Evolutionary conservation across 2,797 vertebrate species (phyloP).

Genomic region (Amblyraja radiata): DNA sequence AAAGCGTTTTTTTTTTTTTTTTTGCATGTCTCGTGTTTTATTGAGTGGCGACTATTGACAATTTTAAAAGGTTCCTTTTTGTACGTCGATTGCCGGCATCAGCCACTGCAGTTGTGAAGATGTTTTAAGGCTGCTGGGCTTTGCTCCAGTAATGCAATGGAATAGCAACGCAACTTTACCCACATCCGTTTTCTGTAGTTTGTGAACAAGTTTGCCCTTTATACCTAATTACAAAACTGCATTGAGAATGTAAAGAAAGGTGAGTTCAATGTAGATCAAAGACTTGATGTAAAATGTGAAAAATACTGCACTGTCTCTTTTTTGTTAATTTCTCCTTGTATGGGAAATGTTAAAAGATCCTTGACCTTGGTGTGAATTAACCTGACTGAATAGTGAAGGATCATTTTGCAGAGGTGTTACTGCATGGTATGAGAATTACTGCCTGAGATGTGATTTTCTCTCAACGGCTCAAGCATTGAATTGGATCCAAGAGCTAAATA

Average conservation of each 20-base stretch:
- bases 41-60: background rate
- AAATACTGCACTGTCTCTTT: too few species aligned
- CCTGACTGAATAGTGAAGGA: background rate
- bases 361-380: background rate
- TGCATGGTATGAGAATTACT: background rate
- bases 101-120: background rate
- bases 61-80: background rate
- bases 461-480: background rate
- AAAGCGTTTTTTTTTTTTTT: background rate
- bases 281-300: too few species aligned
- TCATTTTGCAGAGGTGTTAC: background rate
- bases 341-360: background rate
- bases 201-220: background rate
- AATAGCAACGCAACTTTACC: background rate
- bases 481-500: background rate
- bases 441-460: background rate
- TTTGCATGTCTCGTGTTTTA: background rate
- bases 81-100: background rate
- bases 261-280: too few species aligned
- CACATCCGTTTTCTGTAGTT: background rate
- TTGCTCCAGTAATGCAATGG: background rate
- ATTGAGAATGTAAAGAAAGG: too few species aligned
- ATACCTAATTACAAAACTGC: background rate
- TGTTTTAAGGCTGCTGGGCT: background rate
- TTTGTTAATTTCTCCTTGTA: background rate